phyloP scores from a whole-genome alignment of 1,140 invertebrate genomes.

The Drosophila yakuba region DNA sequence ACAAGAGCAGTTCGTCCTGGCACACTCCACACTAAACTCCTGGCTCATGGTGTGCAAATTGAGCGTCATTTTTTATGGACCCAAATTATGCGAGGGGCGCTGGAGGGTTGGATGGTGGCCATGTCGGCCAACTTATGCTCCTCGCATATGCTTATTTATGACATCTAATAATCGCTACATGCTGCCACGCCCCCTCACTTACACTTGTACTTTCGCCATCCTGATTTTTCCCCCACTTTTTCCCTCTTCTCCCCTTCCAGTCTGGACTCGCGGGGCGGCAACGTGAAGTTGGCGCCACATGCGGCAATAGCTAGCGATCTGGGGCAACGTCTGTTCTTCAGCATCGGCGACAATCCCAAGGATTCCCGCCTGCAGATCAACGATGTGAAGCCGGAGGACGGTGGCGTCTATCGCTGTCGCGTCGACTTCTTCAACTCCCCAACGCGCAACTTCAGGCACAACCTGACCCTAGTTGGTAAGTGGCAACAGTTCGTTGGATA shows the following conservation, averaged over 20 bases:
- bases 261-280: conserved; percentile 90
- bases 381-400: conserved; percentile 89
- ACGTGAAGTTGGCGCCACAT: conserved; percentile 88
- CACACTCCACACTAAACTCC: conserved; percentile 30
- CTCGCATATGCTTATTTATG: conserved; percentile 82
- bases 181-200: conserved; percentile 60
- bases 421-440: conserved; percentile 94
- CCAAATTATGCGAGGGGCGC: conserved; percentile 67
- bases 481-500: conserved; percentile 3
- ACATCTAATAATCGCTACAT: conserved; percentile 73
- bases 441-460: conserved; percentile 93
- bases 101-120: conserved; percentile 10
- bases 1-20: conserved; percentile 14
- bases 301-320: conserved; percentile 91
- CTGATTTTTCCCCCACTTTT: conserved; percentile 60
- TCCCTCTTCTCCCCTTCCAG: conserved; percentile 85
- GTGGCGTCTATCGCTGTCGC: conserved; percentile 92
- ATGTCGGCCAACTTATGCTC: conserved; percentile 55
- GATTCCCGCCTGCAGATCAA: conserved; percentile 90
- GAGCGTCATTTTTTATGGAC: conserved; percentile 75
- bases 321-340: conserved; percentile 90
- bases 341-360: conserved; percentile 88
- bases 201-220: conserved; percentile 6
- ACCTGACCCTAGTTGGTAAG: conserved; percentile 94
- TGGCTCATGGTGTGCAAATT: conserved; percentile 68